A percentile compares a stretch with the other conserved stretches of the same genome.
phyloP scores from a whole-genome alignment of 2,797 vertebrate species.

The Hydrophis major region DNA sequence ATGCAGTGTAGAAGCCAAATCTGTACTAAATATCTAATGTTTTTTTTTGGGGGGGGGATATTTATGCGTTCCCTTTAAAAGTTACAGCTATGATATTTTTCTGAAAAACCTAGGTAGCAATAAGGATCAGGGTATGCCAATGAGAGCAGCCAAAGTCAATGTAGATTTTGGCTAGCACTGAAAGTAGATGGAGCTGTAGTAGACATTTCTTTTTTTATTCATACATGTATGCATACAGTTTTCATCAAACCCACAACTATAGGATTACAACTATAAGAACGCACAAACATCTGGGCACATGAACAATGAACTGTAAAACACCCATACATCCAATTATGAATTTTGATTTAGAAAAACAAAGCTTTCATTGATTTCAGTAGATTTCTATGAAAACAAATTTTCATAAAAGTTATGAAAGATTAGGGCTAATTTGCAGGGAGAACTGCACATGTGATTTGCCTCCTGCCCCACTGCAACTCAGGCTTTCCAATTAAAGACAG shows the following conservation, averaged over 20 bases:
- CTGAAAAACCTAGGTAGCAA: background rate
- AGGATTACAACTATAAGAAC: background rate
- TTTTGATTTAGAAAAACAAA: background rate
- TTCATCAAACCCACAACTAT: background rate
- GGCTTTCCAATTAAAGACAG: background rate
- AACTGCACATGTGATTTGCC: background rate
- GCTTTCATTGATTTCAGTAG: background rate
- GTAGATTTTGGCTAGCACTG: background rate
- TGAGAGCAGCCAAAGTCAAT: background rate
- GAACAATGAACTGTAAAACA: background rate
- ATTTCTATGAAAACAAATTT: background rate
- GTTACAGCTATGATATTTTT: background rate
- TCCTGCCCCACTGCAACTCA: background rate
- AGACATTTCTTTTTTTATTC: background rate
- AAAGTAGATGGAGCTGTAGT: background rate
- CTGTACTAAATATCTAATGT: background rate
- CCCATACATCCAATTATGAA: background rate
- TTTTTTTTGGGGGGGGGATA: background rate
- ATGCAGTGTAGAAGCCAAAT: background rate
- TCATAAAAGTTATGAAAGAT: background rate
- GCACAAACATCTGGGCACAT: background rate
- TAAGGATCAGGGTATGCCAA: background rate
- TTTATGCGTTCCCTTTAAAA: background rate
- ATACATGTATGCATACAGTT: background rate
- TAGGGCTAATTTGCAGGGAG: background rate